Base-by-base conservation (phyloP, 23 tunicate genomes). In the Halocynthia aurantium region DNA sequence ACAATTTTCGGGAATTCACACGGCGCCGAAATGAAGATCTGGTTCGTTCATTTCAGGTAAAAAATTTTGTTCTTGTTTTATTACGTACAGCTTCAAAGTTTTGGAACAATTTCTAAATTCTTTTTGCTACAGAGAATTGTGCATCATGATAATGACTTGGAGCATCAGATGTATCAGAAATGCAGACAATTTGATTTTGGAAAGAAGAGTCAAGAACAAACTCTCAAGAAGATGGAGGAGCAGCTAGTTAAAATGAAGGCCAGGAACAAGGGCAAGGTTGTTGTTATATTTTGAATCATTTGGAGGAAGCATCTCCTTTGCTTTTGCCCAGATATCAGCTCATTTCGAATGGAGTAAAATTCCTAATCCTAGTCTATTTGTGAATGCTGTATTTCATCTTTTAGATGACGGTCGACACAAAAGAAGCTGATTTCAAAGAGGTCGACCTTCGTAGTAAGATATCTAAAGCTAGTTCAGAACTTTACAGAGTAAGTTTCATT, bases 131-230 rank as follows among this genome's bases (percentile, higher is more conserved):
- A 75, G 56, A 77, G 90, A 53, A 78, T 90, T 40, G 97, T 90
- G 52, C 83, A 85, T 19, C 86, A 61, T 50, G 97, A 90, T 53
- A 81, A 77, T 58, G 97, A 90, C 72, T 53, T 81, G 65, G 97
- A 81, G 17, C 86, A 81, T 53, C 86, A 81, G 51, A 76, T 90
- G 52, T 90, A 76, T 64, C 86, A 90, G 85, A 85, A 85, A 65
- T 85, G 90, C 75, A 69, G 82, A 44, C 84, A 81, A 61, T 75
- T 85, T 53, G 86, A 84, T 44, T 66, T 79, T 21, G 82, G 82
- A 51, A 77, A 90, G 13, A 81, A 84, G 76, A 81, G 97, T 67
- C 62, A 55, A 54, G 86, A 90, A 81, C 97, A 90, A 77, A 67
- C 81, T n/a, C 73, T 67, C 10, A 70, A 84, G 15, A 90, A 90